A percentile compares a stretch with the other conserved stretches of the same genome.
phyloP scores from a whole-genome alignment of 2,113 vertebrate species.

The Triplophysa rosa region DNA sequence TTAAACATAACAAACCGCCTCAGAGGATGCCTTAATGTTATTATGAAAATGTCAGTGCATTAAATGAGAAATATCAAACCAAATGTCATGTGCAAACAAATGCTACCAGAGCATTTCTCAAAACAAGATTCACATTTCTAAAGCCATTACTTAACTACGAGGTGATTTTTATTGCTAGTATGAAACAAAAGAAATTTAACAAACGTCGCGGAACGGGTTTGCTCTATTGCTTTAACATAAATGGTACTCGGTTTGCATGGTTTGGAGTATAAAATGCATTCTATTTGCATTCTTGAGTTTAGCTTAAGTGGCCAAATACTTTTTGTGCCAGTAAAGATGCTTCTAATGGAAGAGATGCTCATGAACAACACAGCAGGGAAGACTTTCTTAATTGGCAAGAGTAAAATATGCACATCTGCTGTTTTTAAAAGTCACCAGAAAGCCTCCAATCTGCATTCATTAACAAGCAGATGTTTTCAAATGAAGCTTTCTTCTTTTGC shows the following conservation, averaged over 20 bases:
- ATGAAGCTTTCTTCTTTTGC: neutral
- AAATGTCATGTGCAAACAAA: no score
- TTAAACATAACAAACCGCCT: no score
- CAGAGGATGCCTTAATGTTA: no score
- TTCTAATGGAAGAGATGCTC: neutral
- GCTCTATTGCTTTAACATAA: neutral
- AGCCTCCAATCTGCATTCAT: neutral
- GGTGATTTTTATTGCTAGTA: no score
- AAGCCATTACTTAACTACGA: no score
- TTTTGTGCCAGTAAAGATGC: neutral
- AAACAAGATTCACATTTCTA: no score
- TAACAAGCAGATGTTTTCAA: conserved; percentile 6
- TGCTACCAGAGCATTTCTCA: no score
- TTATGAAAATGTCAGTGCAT: no score
- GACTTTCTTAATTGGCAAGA: conserved; percentile 11
- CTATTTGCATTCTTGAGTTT: neutral
- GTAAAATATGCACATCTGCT: neutral
- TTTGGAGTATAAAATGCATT: neutral
- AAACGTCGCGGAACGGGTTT: neutral
- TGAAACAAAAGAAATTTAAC: neutral
- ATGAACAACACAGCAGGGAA: neutral
- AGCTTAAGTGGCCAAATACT: neutral
- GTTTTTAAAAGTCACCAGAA: neutral
- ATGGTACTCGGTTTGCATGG: neutral
- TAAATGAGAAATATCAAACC: no score